Base-by-base conservation (phyloP, 2,888 invertebrate genomes). In the Macrophya annulata region DNA sequence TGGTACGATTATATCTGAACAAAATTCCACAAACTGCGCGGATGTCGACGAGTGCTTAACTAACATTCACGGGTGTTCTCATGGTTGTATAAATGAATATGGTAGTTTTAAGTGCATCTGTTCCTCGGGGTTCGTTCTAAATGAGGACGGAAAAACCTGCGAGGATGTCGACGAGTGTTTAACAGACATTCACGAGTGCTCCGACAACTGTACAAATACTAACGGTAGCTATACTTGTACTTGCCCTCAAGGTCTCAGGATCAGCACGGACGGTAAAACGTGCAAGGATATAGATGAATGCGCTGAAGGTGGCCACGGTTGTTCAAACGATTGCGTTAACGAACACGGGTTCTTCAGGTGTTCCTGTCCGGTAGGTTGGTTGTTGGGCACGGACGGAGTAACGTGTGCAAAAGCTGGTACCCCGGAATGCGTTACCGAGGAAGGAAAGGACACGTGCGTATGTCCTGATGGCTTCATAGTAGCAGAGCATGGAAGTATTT, bases 61-160 rank as follows among this genome's bases (percentile, higher is more conserved):
- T 10, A 31, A 51, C 1, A 86, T 74, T 15, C 88, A 90, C 5
- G 88, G 89, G 1, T 95, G 95, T 86, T 94, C 95, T 1, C 90
- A 93, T 10, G 90, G 90, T 37, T 95, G 95, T 89, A 89, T 94
- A 21, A 94, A 94, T 87, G 93, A 93, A 15, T 93, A 93, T n/a
- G 95, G 95, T 4, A 93, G 94, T 0, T 95, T 94, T 89, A 91
- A 92, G 76, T 96, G 96, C 89, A 91, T 90, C 25, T 96, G 96
- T 89, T 93, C 92, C 0, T 87, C 88, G 4, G 94, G 94, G 3
- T 94, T 92, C 81, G 31, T 89, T 31, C 90, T 95, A n/a, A 91
- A 92, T 8, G 90, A 92, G 0, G 94, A 95, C 87, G 93, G 92
- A 12, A 91, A 89, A 85, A 93, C 90, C 1, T 92, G 91, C 85